A percentile compares a stretch with the other conserved stretches of the same genome.
phyloP scores from a whole-genome alignment of 2,888 invertebrate genomes.

The Mayetiola destructor region DNA sequence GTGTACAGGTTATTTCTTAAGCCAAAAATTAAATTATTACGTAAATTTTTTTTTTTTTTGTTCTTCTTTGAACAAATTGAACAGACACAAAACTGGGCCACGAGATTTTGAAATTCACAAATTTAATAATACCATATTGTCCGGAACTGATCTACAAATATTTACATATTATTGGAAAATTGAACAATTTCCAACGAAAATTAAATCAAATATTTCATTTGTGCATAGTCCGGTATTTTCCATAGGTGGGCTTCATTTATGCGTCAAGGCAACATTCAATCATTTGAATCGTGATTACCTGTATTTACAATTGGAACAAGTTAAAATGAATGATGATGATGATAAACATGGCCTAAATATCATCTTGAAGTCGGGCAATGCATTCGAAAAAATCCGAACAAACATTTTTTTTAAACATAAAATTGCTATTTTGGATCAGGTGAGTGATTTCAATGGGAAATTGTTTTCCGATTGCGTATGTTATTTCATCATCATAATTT shows the following conservation, averaged over 20 bases:
- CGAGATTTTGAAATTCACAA: slow-evolving; percentile 18
- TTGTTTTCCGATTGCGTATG: neutral
- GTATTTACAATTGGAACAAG: slow-evolving; percentile 25
- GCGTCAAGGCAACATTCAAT: slow-evolving; percentile 29
- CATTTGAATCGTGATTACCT: slow-evolving; percentile 34
- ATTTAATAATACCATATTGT: slow-evolving; percentile 19
- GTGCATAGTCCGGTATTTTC: slow-evolving; percentile 30
- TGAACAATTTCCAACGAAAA: slow-evolving; percentile 29
- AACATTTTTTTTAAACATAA: slow-evolving; percentile 28
- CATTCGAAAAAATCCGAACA: slow-evolving; percentile 28
- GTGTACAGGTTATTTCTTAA: neutral
- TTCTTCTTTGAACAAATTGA: neutral
- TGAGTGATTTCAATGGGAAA: slow-evolving; percentile 16
- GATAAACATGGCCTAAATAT: slow-evolving; percentile 24
- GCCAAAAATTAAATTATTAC: neutral
- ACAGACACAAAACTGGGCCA: slow-evolving; percentile 1
- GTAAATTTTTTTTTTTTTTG: neutral
- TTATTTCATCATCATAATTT: neutral
- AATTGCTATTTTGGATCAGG: slow-evolving; percentile 31
- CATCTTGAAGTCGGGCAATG: slow-evolving; percentile 29
- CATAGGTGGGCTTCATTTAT: slow-evolving; percentile 26
- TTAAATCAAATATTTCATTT: slow-evolving; percentile 22
- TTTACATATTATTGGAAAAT: slow-evolving; percentile 34
- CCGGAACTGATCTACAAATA: slow-evolving; percentile 25
- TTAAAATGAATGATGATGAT: slow-evolving; percentile 20